These are phyloP conservation scores for Mormyrops boulengeri DNA, from an alignment of 2,797 vertebrate genomes.

Conservation along the genomic window DNA sequence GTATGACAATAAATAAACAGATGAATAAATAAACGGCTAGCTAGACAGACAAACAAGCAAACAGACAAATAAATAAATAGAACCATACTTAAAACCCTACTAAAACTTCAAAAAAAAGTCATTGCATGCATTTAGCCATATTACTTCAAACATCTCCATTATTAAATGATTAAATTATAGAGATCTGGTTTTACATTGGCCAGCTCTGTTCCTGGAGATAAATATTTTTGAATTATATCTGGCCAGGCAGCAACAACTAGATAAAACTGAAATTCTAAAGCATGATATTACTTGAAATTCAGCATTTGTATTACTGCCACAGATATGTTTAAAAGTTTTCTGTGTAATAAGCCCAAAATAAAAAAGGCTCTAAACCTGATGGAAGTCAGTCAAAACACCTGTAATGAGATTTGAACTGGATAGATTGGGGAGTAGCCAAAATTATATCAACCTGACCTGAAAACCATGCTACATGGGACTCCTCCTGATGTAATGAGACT, in stretches of 20 bases:
- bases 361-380: not conserved
- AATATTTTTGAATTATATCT: not conserved
- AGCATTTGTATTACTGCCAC: not conserved
- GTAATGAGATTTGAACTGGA: not conserved
- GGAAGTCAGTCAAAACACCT: not conserved
- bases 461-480: not conserved
- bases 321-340: not conserved
- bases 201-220: not conserved
- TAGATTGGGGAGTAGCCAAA: not conserved
- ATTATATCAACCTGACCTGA: not conserved
- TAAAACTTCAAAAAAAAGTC: not conserved
- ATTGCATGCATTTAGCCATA: not conserved
- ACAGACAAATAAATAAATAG: not conserved
- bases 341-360: not conserved
- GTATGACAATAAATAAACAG: not conserved
- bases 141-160: not conserved
- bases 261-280: not conserved
- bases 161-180: not conserved
- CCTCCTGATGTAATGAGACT: not conserved
- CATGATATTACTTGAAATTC: not conserved
- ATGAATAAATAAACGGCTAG: not conserved
- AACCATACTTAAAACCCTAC: not conserved
- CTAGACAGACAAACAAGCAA: not conserved
- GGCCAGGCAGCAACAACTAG: not conserved
- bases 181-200: not conserved